These are phyloP conservation scores for Gymnogyps californianus DNA, from an alignment of 2,113 vertebrate species.

Conservation along the genomic window DNA sequence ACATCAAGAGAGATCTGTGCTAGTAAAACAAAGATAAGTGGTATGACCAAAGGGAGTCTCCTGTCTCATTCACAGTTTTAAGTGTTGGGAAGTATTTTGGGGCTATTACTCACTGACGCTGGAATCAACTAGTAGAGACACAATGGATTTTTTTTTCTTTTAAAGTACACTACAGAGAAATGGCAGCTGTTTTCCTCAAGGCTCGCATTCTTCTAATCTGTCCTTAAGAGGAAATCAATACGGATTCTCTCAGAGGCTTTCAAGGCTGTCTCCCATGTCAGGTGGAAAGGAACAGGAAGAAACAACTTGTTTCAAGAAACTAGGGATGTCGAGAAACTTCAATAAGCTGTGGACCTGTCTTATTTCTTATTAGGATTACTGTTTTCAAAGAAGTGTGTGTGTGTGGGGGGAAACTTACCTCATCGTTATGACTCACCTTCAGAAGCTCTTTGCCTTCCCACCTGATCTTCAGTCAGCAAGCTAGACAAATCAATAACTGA, in stretches of 20 bases:
- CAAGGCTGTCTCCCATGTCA: slow-evolving; percentile 7
- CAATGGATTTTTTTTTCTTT: background rate
- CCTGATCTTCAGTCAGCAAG: background rate
- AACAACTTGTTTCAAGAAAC: slow-evolving; percentile 41
- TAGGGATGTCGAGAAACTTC: background rate
- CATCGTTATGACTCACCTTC: slow-evolving; percentile 6
- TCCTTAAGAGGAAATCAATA: slow-evolving; percentile 58
- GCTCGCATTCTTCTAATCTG: slow-evolving; percentile 19
- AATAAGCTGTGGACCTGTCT: background rate
- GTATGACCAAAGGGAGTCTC: background rate
- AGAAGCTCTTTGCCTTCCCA: slow-evolving; percentile 2
- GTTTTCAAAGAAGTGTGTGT: background rate
- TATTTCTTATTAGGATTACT: background rate
- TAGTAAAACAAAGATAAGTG: background rate
- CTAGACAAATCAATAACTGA: background rate
- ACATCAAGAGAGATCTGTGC: background rate
- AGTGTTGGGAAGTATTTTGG: background rate
- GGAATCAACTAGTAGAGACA: background rate
- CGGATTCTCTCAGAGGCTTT: slow-evolving; percentile 30
- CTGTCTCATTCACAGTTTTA: background rate
- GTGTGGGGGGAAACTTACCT: background rate
- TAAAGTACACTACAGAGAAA: background rate
- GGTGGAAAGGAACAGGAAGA: slow-evolving; percentile 17
- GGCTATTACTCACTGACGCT: background rate
- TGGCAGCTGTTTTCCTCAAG: slow-evolving; percentile 27